Evolutionary conservation across 2,888 invertebrate genomes (phyloP), one percentile per base, ranked within the genome.

Genomic region (Drosophila suboccidentalis): DNA sequence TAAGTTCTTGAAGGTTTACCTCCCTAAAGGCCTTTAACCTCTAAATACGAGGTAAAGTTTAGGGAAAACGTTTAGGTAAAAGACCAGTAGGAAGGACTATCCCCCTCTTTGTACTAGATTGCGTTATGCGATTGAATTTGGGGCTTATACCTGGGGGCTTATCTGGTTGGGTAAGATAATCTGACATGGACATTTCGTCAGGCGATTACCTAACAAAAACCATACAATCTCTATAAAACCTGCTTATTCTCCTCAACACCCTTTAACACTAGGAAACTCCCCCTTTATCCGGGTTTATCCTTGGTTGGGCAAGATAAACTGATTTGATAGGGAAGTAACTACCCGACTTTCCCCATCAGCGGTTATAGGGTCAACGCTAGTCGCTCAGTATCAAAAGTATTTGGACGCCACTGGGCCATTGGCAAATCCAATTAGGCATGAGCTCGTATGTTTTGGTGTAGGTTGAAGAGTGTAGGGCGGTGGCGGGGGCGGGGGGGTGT

Each of bases 401-500:
- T 39, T 34, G 10, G 10, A 13, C n/a, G 13, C 38, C 60, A 62
- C 65, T 61, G 60, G 17, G 38, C 10, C 49, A 61, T 47, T 57
- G 8, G 19, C 57, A 75, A 84, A 84, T 84, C 84, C 84, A 84
- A 84, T 84, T 84, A 84, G 82, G 44, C 59, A 38, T 44, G 15
- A 19, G 54, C 59, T 59, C 39, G 39, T n/a, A 47, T 34, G 43
- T 39, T 39, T 50, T 10, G 10, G 13, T 44, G 34, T 55, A 19
- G n/a, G 53, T 13, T 19, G 34, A 8, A 54, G 64, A 54, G 34
- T 38, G 38, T 36, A 13, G 53, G 34, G 46, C 59, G 17, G n/a
- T n/a, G n/a, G n/a, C n/a, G n/a, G n/a, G n/a, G n/a, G n/a, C n/a
- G n/a, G n/a, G 19, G 34, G 11, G 13, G 34, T 54, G 11, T 47